Base-by-base conservation (phyloP, 2,113 vertebrate species). In the Tachycineta bicolor region DNA sequence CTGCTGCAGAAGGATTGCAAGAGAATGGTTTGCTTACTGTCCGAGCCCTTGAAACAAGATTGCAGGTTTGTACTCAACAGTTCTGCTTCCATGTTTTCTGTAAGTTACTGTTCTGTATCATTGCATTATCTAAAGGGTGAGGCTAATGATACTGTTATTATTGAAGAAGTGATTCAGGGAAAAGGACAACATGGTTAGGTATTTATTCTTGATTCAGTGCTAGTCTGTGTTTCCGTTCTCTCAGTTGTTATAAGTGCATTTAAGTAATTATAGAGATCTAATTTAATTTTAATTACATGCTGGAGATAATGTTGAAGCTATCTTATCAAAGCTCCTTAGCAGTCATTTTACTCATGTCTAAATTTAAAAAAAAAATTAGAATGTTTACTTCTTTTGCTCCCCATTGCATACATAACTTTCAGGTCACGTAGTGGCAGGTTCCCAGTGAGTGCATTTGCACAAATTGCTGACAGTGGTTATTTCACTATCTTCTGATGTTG, bases 41-140 rank as follows among this genome's bases (percentile, higher is more conserved):
- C 50, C 97, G 96, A 81, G 98, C 98, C 28, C 97, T 99, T 63
- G 97, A 99, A 94, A 98, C 96, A 94, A 98, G 99, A 98, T 94
- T 99, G 37, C 98, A 99, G 98, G 99, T 99, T 94, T 90, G 97
- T 96, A 43, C 44, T 71, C 47, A 8, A 31, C 14, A 64, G n/a
- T 58, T 81, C 44, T 74, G 28, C 52, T 21, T 91, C 69, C 6
- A 2, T 62, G 25, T 88, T 95, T 91, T 58, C 49, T 59, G 7
- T 41, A 64, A 67, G 55, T 81, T 78, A 44, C 37, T 63, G 46
- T 75, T 82, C 15, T 62, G 6, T 86, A 17, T 81, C 15, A 13
- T 62, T 86, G 28, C 15, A 5, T 93, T 83, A 50, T 29, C 43
- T 67, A 16, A 60, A 79, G 26, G 5, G 11, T 82, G n/a, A 91